Base-by-base conservation (phyloP, 2,797 vertebrate species). In the Meda fulgida region DNA sequence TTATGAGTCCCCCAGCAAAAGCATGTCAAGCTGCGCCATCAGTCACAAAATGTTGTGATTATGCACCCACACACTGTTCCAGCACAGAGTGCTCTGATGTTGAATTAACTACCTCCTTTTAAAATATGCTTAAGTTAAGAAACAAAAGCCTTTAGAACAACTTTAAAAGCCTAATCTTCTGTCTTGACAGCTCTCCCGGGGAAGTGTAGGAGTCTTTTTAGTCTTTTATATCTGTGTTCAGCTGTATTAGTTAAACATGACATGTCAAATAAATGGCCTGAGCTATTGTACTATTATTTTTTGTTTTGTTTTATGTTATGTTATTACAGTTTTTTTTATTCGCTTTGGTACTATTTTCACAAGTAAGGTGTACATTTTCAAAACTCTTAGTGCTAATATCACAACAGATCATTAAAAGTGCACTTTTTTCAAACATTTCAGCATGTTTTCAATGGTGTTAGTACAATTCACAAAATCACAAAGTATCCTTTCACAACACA, bases 141-240 rank as follows among this genome's bases (percentile, higher is more conserved):
- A 82, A 80, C 58, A 78, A 60, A 70, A 43, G 55, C 85, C 21
- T 23, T 81, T 73, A 81, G 73, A 85, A 85, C 81, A 60, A 86
- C 81, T 79, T 81, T 73, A 29, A 65, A 81, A 81, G 66, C 78
- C 76, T 88, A 87, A 89, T 88, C 73, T 83, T 79, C 88, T 90
- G 88, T 90, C 80, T 87, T 89, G 89, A 90, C 89, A 88, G 75
- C 78, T 72, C 65, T 81, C 83, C 87, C 29, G 5, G 83, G 84
- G 89, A 92, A 91, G 89, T 53, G 86, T n/a, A 73, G 80, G 77
- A 71, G 80, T 88, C 82, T 80, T 69, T 72, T 78, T 81, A 88
- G 21, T n/a, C 13, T 55, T 29, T 40, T 43, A 72, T 46, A 21
- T 78, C 58, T 76, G 29, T 85, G 76, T 90, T 90, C 85, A 89